These are phyloP conservation scores for Fulica atra DNA, from an alignment of 2,113 vertebrate genomes.

Conservation along the genomic window DNA sequence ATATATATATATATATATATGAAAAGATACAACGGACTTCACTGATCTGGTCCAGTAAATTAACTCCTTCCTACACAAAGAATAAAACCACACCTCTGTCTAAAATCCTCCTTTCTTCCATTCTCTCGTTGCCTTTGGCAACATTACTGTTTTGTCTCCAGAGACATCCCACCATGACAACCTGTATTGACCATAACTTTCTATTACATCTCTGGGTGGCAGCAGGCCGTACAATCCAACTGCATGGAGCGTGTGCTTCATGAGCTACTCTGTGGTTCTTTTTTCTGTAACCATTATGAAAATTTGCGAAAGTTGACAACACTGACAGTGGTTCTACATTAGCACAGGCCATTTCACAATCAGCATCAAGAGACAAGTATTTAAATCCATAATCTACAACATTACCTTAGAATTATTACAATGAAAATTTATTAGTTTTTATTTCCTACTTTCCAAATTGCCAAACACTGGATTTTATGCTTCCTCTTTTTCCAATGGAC, in stretches of 20 bases:
- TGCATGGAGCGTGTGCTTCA: neutral
- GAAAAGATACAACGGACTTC: neutral
- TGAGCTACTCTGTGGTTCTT: neutral
- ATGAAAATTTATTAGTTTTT: neutral
- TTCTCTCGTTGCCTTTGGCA: neutral
- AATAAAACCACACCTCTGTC: neutral
- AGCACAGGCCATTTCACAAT: neutral
- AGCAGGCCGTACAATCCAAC: neutral
- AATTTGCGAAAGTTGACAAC: neutral
- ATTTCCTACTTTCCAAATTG: neutral
- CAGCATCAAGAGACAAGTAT: neutral
- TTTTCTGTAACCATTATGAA: neutral
- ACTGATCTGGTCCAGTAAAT: neutral
- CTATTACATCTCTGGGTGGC: neutral
- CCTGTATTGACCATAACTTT: neutral
- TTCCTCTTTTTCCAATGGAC: neutral
- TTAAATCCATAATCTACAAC: neutral
- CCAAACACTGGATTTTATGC: neutral
- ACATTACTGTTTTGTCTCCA: neutral
- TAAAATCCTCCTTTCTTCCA: neutral
- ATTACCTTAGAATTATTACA: neutral
- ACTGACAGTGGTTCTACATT: fast-evolving
- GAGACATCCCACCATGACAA: neutral
- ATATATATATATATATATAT: neutral
- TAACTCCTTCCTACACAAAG: neutral